Evolutionary conservation across 2,113 vertebrate species (phyloP).

Genomic region (Gnathonemus echidnorhynchus): DNA sequence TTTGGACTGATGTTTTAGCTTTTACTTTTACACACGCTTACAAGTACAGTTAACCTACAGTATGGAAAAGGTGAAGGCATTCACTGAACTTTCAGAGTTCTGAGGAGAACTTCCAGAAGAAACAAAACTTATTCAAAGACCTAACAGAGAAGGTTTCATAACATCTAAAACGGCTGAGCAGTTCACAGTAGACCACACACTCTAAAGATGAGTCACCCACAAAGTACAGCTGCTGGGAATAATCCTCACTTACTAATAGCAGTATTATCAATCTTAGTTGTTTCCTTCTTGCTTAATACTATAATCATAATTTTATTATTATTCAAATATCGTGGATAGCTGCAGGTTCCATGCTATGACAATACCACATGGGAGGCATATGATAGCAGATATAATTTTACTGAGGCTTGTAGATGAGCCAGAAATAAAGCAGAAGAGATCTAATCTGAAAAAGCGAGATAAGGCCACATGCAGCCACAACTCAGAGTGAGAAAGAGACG

Average conservation of each 20-base stretch:
- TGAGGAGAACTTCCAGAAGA: background rate
- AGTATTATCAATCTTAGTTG: conserved; percentile 10
- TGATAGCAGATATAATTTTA: background rate
- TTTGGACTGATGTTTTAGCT: background rate
- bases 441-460: background rate
- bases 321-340: background rate
- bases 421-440: background rate
- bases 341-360: background rate
- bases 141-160: background rate
- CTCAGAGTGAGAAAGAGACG: background rate
- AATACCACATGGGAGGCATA: background rate
- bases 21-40: background rate
- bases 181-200: background rate
- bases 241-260: conserved; percentile 1
- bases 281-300: conserved; percentile 4
- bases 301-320: background rate
- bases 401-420: background rate
- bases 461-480: background rate
- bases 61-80: background rate
- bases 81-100: background rate
- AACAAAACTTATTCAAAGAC: conserved; percentile 10
- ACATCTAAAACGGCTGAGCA: background rate
- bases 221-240: conserved; percentile 13
- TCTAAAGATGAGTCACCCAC: conserved; percentile 1
- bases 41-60: conserved; percentile 4